Evolutionary conservation across 1,140 invertebrate genomes (phyloP).

Genomic region (Heterodera carotae): DNA sequence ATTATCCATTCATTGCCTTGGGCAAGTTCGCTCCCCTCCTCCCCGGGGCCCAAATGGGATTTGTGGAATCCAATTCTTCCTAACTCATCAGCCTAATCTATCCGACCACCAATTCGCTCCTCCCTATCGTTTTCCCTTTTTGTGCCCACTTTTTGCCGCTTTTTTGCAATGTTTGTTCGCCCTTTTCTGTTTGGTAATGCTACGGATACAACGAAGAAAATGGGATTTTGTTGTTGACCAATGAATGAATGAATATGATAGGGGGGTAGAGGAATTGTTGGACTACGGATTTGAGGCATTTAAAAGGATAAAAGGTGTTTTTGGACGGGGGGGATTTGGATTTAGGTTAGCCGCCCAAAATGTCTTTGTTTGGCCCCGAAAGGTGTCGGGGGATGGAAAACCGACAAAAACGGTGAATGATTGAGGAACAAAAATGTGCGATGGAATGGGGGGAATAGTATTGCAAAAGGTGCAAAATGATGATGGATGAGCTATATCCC

Average conservation of each 20-base stretch:
- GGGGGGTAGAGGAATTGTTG: no score
- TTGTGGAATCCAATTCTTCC: background rate
- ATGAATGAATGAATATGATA: background rate
- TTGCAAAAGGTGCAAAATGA: no score
- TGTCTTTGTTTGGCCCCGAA: background rate
- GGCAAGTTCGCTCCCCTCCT: background rate
- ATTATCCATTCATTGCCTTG: background rate
- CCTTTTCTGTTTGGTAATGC: background rate
- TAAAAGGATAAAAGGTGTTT: background rate
- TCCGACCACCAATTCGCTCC: background rate
- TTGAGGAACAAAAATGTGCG: no score
- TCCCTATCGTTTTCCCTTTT: background rate
- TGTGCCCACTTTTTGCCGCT: background rate
- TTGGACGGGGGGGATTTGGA: background rate
- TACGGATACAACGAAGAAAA: background rate
- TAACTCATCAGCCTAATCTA: background rate
- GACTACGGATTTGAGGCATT: no score
- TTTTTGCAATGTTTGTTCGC: background rate
- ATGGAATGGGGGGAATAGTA: no score
- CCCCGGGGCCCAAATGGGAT: background rate
- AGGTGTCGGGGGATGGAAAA: background rate
- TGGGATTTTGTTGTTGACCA: no score
- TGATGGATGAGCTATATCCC: no score
- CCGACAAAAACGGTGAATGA: background rate
- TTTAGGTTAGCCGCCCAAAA: background rate